These are phyloP conservation scores for Crenichthys baileyi DNA, from an alignment of 2,797 vertebrate genomes.

Conservation along the genomic window DNA sequence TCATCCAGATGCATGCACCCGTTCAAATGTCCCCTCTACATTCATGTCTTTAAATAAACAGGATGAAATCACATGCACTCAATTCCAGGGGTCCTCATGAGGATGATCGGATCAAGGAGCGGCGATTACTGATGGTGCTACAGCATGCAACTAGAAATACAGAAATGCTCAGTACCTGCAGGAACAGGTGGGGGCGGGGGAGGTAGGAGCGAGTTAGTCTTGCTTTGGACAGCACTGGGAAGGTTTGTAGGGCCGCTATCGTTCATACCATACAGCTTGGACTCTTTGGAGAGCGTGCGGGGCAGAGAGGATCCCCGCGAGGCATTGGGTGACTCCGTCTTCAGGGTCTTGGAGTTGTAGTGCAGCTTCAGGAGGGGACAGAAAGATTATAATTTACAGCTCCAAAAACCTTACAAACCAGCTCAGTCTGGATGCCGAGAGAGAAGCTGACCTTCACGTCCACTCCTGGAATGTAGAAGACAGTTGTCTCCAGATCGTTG, in stretches of 20 bases:
- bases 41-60: slow-evolving; percentile 17
- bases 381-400: neutral
- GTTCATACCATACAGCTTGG: slow-evolving; percentile 99
- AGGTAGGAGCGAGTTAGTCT: slow-evolving; percentile 95
- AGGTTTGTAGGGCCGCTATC: slow-evolving; percentile 85
- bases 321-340: slow-evolving; percentile 94
- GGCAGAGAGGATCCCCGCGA: slow-evolving; percentile 96
- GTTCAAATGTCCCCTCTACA: slow-evolving; percentile 6
- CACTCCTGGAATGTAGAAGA: slow-evolving; percentile 99
- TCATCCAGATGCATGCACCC: slow-evolving; percentile 44
- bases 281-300: slow-evolving; percentile 98
- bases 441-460: slow-evolving; percentile 91
- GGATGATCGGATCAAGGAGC: slow-evolving; percentile 7
- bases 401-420: neutral
- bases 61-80: slow-evolving; percentile 41
- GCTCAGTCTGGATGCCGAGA: neutral
- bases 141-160: slow-evolving; percentile 67
- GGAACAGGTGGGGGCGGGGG: slow-evolving; percentile 95
- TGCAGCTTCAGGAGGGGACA: slow-evolving; percentile 83
- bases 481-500: slow-evolving; percentile 94
- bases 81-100: slow-evolving; percentile 6
- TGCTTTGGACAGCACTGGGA: slow-evolving; percentile 88
- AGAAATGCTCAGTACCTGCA: slow-evolving; percentile 88
- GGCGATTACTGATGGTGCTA: slow-evolving; percentile 35
- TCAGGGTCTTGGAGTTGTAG: slow-evolving; percentile 98